Evolutionary conservation across 2,113 vertebrate species (phyloP), one percentile per base, ranked within the genome.

Genomic region (Tragelaphus scriptus): DNA sequence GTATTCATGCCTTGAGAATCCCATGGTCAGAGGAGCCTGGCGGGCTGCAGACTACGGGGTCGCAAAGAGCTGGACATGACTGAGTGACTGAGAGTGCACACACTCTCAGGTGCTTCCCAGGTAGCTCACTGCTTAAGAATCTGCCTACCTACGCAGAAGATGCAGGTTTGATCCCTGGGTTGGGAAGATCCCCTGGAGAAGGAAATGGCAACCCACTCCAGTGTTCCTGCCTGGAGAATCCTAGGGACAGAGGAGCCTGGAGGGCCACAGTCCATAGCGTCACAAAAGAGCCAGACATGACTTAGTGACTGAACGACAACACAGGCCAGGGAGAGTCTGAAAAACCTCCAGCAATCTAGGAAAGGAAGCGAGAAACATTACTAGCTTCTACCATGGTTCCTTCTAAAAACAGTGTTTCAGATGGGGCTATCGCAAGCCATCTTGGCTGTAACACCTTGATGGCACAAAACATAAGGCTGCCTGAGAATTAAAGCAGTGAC

Each of bases 251-350:
- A 21, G 65, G n/a, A 36, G 65, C 17, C n/a, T 36, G 65, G 65
- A 0, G 4, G 65, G 32, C 65, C 2, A 5, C 32, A n/a, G 32
- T n/a, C 32, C 8, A 19, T 1, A 0, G 16, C 0, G 9, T 71
- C 65, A 9, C n/a, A 21, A 36, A 21, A 63, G 30, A 63, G 61
- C 61, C 32, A 15, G 30, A 65, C 15, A 4, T 16, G 61, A 65
- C 30, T 65, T 8, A 17, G 30, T n/a, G 30, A 17, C 63, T 9
- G 30, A 65, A 65, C 0, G 3, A 71, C 17, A 5, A 11, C 65
- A 21, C 17, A 23, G 65, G 17, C 65, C 12, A 71, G 19, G 68
- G 5, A 71, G 68, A 71, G n/a, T 71, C 9, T 71, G 68, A 71
- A 71, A 36, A 2, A 40, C 19, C 10, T 71, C 68, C 9, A 6